Conservation (phyloP, 2,113 vertebrate species). For the Pionites leucogaster region DNA sequence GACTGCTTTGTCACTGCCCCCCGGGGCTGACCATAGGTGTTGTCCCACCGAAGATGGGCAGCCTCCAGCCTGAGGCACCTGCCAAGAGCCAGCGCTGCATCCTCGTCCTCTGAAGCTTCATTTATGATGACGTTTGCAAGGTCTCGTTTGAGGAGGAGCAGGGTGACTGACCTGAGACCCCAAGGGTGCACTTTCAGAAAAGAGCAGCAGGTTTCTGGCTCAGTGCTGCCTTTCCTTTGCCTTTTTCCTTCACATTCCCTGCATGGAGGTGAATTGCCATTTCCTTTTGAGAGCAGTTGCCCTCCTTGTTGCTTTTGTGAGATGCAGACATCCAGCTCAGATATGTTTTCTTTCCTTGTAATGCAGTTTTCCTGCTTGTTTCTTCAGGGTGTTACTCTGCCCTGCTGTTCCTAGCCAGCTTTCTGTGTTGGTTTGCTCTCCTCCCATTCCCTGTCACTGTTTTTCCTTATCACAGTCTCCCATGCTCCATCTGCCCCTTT, state of each 20-base stretch:
- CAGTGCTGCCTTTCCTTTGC: background rate
- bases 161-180: background rate
- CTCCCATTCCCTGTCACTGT: background rate
- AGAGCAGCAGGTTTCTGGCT: background rate
- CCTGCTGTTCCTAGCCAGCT: background rate
- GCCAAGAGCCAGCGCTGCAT: rapidly evolving
- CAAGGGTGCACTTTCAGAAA: background rate
- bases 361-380: background rate
- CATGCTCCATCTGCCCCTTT: background rate
- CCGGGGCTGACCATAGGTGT: background rate
- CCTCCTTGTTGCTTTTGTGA: background rate
- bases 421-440: background rate
- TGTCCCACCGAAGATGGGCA: background rate
- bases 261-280: background rate
- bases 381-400: background rate
- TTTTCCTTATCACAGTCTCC: background rate
- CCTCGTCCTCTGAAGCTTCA: rapidly evolving
- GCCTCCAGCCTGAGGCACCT: background rate
- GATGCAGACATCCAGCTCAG: background rate
- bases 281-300: background rate
- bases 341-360: background rate
- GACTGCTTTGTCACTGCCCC: background rate
- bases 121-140: background rate
- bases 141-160: background rate
- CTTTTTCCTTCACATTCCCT: background rate